Evolutionary conservation across 2,888 invertebrate species (phyloP).

Genomic region (Hydrotaea cyrtoneurina): DNA sequence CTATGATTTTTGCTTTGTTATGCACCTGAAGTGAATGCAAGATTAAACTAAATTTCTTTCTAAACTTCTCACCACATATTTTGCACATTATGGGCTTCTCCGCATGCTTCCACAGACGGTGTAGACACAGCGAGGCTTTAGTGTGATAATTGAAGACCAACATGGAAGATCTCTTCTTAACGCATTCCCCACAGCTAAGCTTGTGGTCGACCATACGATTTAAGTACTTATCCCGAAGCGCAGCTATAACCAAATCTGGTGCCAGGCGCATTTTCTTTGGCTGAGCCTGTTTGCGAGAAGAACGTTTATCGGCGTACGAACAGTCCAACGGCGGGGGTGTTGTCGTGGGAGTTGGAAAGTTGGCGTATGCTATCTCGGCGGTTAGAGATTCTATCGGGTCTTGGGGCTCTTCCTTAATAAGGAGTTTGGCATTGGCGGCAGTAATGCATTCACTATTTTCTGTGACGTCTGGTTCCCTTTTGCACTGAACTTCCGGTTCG

Average conservation of each 20-base stretch:
- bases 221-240: constrained; percentile 80
- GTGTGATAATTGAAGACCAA: constrained; percentile 81
- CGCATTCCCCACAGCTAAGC: constrained; percentile 77
- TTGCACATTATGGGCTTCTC: constrained; percentile 70
- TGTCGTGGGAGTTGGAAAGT: not conserved
- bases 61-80: constrained; percentile 74
- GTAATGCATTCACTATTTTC: constrained; percentile 5
- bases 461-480: constrained; percentile 29
- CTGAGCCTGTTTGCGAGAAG: constrained; percentile 82
- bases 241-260: constrained; percentile 76
- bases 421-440: not conserved
- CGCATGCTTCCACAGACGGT: constrained; percentile 82
- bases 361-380: constrained; percentile 45
- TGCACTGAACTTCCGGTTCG: not conserved
- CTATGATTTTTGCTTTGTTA: constrained; percentile 59
- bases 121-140: constrained; percentile 81
- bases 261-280: constrained; percentile 81
- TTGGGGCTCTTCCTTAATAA: constrained; percentile 48
- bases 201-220: constrained; percentile 79
- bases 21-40: constrained; percentile 76
- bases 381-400: constrained; percentile 50
- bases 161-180: constrained; percentile 72
- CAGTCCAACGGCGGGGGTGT: not conserved
- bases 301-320: constrained; percentile 75
- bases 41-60: constrained; percentile 75